A percentile compares a stretch with the other conserved stretches of the same genome.
Evolutionary conservation across 2,888 invertebrate species (phyloP).

Genomic region (Lithophane socia): DNA sequence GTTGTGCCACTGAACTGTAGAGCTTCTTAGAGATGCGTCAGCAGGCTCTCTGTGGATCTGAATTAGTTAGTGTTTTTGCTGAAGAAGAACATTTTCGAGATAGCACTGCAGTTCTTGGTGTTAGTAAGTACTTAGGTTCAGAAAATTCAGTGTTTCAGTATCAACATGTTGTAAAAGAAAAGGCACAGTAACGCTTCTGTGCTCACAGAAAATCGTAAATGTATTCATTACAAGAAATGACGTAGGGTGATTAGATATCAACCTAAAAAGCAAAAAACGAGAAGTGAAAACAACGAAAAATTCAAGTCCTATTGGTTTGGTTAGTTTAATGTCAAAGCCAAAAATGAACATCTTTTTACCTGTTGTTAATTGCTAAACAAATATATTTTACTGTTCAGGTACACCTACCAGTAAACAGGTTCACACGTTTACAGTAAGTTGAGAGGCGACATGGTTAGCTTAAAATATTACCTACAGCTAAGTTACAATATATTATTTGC

Average conservation of each 20-base stretch:
- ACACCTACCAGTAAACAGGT: no score
- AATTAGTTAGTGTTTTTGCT: neutral
- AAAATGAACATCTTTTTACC: neutral
- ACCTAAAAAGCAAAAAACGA: neutral
- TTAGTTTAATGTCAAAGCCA: neutral
- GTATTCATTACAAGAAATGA: neutral
- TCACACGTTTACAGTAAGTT: no score
- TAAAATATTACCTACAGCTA: no score
- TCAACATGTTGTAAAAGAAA: neutral
- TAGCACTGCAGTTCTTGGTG: neutral
- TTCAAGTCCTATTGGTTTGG: neutral
- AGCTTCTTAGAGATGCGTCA: conserved; percentile 11
- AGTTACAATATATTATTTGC: no score
- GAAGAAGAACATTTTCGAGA: neutral
- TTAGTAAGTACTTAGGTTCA: no score
- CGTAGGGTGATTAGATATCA: neutral
- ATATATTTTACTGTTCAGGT: no score
- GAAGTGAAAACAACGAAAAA: neutral
- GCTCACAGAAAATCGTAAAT: neutral
- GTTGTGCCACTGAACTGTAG: conserved; percentile 34
- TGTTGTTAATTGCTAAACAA: no score
- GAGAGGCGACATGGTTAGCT: no score
- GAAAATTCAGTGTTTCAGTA: neutral
- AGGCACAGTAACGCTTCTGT: neutral
- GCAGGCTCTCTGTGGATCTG: neutral